Base-by-base conservation (phyloP, 2,888 invertebrate genomes). In the Agonopterix arenella region DNA sequence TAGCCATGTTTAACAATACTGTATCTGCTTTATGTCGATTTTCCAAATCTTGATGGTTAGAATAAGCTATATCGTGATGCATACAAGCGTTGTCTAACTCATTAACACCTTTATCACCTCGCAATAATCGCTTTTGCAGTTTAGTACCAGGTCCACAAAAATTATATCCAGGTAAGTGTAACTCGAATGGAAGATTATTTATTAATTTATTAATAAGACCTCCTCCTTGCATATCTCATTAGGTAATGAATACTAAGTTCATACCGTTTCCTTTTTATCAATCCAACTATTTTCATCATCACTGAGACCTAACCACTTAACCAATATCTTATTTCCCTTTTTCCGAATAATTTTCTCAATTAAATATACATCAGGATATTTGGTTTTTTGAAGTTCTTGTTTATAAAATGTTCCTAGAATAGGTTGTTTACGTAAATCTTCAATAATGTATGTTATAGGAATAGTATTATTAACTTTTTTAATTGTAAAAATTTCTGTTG, bases 11-110 rank as follows among this genome's bases (percentile, higher is more conserved):
- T 8, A 61, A 58, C 9, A 79, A 56, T 13, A 58, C 36, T 51
- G 61, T 55, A 61, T 83, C 77, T 2, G 77, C 79, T 47, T 57
- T 54, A 54, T 75, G 64, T 44, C 74, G 58, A 44, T 56, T 50
- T 11, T 46, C 16, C 48, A 64, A 48, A 54, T 53, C 45, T 41
- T 37, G 18, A 43, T 59, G 13, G 13, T 13, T 48, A 8, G 45
- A n/a, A 42, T 60, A 61, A 11, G 59, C 56, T 44, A 60, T 62
- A 28, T 62, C 62, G 56, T 60, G 62, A 3, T 52, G 10, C 45
- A 51, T 62, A 48, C 62, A 61, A 47, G 46, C 49, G 43, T 59
- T 57, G 48, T 63, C 60, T 28, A 63, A 40, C 16, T 47, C 8
- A 44, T 62, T 62, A 0, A 60, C 58, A 10, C 74, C 73, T 28